phyloP scores from a whole-genome alignment of 2,888 invertebrate genomes.

The Mythimna pallens region DNA sequence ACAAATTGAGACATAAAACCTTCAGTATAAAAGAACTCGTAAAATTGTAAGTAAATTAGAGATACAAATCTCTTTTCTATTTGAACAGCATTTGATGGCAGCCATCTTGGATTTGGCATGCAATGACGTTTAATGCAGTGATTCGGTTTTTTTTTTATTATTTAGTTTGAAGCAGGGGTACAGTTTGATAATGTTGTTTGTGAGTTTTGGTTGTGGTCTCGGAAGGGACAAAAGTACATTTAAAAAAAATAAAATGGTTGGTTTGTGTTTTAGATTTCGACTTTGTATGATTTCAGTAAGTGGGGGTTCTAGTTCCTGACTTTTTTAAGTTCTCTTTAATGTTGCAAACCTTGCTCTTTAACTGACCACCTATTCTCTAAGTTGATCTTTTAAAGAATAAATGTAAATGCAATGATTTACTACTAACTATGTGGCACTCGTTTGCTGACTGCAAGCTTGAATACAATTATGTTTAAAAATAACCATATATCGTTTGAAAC shows the following conservation, averaged over 20 bases:
- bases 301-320: too few relatives aligned
- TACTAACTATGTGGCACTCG: background rate
- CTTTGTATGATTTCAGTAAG: too few relatives aligned
- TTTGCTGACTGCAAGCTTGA: background rate
- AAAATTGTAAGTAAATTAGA: slow-evolving; percentile 46
- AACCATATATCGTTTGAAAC: slow-evolving; percentile 5
- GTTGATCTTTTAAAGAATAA: background rate
- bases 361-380: too few relatives aligned
- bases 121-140: slow-evolving; percentile 53
- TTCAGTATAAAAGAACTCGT: slow-evolving; percentile 25
- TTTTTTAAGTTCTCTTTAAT: background rate
- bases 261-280: background rate
- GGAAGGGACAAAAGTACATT: background rate
- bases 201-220: background rate
- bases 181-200: background rate
- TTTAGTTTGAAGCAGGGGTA: background rate
- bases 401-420: background rate
- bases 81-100: slow-evolving; percentile 32
- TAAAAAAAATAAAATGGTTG: background rate
- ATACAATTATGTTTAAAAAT: background rate
- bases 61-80: slow-evolving; percentile 54
- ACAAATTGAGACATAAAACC: slow-evolving; percentile 32
- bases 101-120: slow-evolving; percentile 63
- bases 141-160: background rate
- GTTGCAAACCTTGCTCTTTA: too few relatives aligned